Percentiles rank a stretch among this genome's conserved stretches.
Evolutionary conservation across 35 echinoderm and acorn worm genomes (phyloP).

Genomic region (Ptychodera flava): DNA sequence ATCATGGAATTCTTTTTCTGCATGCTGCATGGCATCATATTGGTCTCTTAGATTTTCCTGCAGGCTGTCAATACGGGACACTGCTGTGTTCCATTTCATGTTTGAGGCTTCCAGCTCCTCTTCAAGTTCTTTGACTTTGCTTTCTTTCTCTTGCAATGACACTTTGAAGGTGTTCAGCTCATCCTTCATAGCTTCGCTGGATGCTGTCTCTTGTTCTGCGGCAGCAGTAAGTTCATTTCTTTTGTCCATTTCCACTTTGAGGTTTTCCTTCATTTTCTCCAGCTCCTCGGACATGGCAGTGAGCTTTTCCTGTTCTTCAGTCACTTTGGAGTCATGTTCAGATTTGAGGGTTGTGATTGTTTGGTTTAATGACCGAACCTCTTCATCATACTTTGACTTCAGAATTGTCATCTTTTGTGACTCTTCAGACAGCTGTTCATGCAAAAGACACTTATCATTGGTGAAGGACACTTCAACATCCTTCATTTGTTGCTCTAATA

Average conservation of each 20-base stretch:
- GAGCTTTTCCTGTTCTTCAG: background rate
- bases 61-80: background rate
- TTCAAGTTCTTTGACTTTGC: background rate
- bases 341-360: background rate
- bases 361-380: background rate
- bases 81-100: background rate
- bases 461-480: background rate
- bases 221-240: background rate
- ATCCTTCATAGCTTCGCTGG: background rate
- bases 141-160: background rate
- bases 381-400: background rate
- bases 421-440: slow-evolving; percentile 13
- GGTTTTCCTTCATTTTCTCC: background rate
- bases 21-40: background rate
- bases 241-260: background rate
- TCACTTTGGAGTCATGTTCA: background rate
- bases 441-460: slow-evolving; percentile 10
- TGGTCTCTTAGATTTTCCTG: background rate
- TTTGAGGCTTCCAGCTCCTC: background rate
- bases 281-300: background rate
- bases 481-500: background rate
- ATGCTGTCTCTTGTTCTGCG: background rate
- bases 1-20: background rate
- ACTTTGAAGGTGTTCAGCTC: background rate
- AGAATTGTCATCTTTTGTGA: background rate